Percentiles rank a stretch among this genome's conserved stretches.
These are phyloP conservation scores for Lepidocyrtinus sp. DNA, from an alignment of 2,888 invertebrate genomes.

Conservation along the genomic window DNA sequence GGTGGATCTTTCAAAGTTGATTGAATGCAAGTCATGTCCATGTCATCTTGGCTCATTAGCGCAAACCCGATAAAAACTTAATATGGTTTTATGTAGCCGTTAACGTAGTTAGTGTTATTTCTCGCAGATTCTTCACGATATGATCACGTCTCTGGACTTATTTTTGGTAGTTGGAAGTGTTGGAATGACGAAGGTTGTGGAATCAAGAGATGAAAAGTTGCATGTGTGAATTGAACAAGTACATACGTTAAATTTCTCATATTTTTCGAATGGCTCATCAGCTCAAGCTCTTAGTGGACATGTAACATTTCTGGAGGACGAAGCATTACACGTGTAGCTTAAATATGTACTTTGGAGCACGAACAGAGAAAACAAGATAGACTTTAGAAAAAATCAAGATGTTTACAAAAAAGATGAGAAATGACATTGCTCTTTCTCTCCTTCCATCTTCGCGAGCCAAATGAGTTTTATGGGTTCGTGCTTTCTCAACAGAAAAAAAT, in stretches of 20 bases:
- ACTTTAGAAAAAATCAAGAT: background rate
- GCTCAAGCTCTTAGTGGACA: slow-evolving; percentile 8
- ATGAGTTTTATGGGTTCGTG: no score
- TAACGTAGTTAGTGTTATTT: background rate
- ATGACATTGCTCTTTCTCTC: no score
- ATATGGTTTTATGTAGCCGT: background rate
- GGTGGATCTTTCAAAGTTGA: no score
- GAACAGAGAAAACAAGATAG: background rate
- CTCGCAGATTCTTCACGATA: background rate
- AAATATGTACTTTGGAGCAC: background rate
- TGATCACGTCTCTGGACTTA: no score
- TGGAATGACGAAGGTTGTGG: no score
- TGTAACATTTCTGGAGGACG: slow-evolving; percentile 12
- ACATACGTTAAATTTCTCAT: no score
- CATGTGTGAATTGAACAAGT: no score
- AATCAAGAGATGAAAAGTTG: no score
- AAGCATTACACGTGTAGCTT: slow-evolving; percentile 18
- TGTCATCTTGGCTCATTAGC: background rate
- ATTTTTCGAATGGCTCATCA: no score
- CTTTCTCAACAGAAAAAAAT: no score
- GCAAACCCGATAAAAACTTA: background rate
- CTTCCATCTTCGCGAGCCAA: no score
- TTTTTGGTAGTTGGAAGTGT: no score
- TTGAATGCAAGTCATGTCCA: slow-evolving; percentile 1
- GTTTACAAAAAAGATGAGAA: background rate